Conservation (phyloP, 2,888 invertebrate genomes). For the Antitype chi region DNA sequence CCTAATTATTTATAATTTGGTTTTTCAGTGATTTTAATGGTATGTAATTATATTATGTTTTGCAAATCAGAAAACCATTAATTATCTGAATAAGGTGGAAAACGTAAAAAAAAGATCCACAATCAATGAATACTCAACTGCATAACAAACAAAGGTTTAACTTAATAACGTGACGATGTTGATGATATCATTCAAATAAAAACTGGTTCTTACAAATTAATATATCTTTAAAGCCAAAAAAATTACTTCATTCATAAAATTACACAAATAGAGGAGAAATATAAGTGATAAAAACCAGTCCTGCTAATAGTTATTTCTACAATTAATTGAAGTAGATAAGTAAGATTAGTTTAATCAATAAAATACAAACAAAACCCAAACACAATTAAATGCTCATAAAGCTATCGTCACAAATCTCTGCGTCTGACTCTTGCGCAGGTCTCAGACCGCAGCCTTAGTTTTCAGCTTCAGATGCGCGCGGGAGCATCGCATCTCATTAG, state of each 20-base stretch:
- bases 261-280: not conserved
- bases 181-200: conserved; percentile 22
- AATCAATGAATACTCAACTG: not conserved
- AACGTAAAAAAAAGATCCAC: not conserved
- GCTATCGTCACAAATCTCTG: conserved; percentile 21
- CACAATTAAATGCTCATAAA: conserved; percentile 7
- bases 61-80: not conserved
- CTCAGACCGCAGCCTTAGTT: conserved; percentile 68
- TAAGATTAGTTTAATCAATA: not conserved
- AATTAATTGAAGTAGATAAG: not conserved
- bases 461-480: conserved; percentile 75
- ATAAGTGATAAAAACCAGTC: not conserved
- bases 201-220: not conserved
- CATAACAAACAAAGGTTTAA: not conserved
- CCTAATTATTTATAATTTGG: not conserved
- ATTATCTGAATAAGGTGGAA: not conserved
- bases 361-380: not conserved
- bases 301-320: not conserved
- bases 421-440: conserved; percentile 38
- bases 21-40: not conserved
- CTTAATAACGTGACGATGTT: not conserved
- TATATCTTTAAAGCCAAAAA: not conserved
- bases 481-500: conserved; percentile 67
- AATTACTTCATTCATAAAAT: no score
- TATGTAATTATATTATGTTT: conserved; percentile 10